phyloP scores from a whole-genome alignment of 2,113 vertebrate species.

The Alces alces region DNA sequence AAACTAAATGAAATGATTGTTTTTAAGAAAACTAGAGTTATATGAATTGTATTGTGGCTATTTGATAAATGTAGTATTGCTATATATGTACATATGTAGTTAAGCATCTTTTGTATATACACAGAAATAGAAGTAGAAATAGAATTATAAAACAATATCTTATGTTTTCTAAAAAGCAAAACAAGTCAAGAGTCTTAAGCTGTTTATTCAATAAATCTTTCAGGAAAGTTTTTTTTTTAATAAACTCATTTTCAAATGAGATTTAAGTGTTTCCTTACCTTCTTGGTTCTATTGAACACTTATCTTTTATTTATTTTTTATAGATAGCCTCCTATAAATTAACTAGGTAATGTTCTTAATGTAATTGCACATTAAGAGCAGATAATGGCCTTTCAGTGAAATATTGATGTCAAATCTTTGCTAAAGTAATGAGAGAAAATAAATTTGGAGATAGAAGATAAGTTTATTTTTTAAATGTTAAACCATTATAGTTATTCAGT shows the following conservation, averaged over 20 bases:
- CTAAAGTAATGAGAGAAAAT: constrained; percentile 70
- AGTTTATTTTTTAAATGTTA: constrained; percentile 73
- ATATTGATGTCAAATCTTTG: constrained; percentile 66
- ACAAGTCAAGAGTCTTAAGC: not conserved
- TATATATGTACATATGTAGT: not conserved
- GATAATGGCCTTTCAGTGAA: constrained; percentile 74
- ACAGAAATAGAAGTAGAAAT: not conserved
- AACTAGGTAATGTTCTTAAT: constrained; percentile 78
- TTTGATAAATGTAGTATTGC: not conserved
- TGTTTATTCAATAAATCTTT: not conserved
- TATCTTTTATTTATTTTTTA: constrained; percentile 74
- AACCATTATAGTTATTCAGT: constrained; percentile 37
- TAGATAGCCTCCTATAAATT: constrained; percentile 74
- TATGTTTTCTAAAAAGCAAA: not conserved
- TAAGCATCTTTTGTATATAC: not conserved
- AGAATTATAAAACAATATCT: not conserved
- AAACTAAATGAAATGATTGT: not conserved
- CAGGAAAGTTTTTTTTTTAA: not conserved
- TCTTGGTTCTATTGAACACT: constrained; percentile 48
- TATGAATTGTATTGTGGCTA: not conserved
- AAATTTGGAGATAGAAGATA: constrained; percentile 71
- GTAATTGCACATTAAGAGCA: constrained; percentile 76
- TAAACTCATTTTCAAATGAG: constrained; percentile 12
- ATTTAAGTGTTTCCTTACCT: constrained; percentile 26
- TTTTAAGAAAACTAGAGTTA: not conserved